Conservation (phyloP, 2,797 vertebrate species). For the Ctenopoma kingsleyae region DNA sequence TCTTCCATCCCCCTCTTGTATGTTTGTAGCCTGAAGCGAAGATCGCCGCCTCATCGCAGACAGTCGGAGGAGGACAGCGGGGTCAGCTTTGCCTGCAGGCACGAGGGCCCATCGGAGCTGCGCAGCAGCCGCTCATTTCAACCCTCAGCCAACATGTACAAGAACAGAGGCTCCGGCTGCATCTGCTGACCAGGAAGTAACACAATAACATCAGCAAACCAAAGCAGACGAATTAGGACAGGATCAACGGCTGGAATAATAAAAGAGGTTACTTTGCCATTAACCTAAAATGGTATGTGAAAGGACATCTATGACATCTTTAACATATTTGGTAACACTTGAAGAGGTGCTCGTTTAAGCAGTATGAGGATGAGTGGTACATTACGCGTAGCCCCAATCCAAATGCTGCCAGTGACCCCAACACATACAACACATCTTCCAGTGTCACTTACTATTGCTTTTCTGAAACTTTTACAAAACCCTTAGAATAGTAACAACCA, state of each 20-base stretch:
- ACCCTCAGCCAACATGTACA: slow-evolving; percentile 53
- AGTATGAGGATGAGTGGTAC: slow-evolving; percentile 10
- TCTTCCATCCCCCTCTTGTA: slow-evolving; percentile 32
- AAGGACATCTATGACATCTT: slow-evolving; percentile 31
- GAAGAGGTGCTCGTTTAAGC: slow-evolving; percentile 35
- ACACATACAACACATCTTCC: neutral
- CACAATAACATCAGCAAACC: slow-evolving; percentile 56
- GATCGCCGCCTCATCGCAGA: slow-evolving; percentile 65
- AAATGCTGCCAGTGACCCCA: slow-evolving; percentile 10
- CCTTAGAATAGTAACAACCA: neutral
- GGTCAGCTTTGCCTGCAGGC: slow-evolving; percentile 80
- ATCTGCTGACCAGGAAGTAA: slow-evolving; percentile 77
- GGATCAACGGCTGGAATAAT: slow-evolving; percentile 36
- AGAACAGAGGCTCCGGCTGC: slow-evolving; percentile 44
- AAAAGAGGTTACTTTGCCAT: slow-evolving; percentile 50
- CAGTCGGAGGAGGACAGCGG: slow-evolving; percentile 63
- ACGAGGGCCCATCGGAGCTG: slow-evolving; percentile 54
- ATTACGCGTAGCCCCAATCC: slow-evolving; percentile 5
- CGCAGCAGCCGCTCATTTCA: slow-evolving; percentile 57
- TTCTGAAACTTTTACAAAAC: neutral
- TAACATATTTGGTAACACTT: slow-evolving; percentile 41
- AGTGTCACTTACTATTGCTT: neutral
- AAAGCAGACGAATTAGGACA: slow-evolving; percentile 46
- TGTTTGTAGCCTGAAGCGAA: slow-evolving; percentile 77
- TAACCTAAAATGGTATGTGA: slow-evolving; percentile 41